Conservation (phyloP, 2,797 vertebrate genomes). For the Hydrolagus colliei region DNA sequence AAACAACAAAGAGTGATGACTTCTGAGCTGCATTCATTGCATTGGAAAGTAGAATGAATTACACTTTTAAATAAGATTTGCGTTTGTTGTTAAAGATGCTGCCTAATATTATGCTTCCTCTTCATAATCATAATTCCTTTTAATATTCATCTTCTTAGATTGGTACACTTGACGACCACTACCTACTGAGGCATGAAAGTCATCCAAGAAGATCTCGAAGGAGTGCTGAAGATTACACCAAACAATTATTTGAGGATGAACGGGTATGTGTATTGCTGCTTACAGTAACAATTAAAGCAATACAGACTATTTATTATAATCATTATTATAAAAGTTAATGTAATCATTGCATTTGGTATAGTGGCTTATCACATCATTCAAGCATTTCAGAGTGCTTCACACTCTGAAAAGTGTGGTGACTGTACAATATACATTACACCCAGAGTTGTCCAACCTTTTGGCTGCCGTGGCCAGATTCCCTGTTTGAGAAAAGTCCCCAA, state of each 20-base stretch:
- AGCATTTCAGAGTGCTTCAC: too few species aligned
- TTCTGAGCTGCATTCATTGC: too few species aligned
- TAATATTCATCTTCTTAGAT: conserved; percentile 62
- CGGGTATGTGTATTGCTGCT: conserved; percentile 59
- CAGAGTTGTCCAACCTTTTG: too few species aligned
- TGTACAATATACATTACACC: too few species aligned
- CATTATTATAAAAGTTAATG: not conserved
- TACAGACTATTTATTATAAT: not conserved
- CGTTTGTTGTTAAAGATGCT: conserved; percentile 32
- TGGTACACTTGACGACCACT: conserved; percentile 88
- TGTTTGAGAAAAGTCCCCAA: not conserved
- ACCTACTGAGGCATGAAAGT: conserved; percentile 77
- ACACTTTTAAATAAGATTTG: not conserved
- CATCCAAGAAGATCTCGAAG: conserved; percentile 81
- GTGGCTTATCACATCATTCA: too few species aligned
- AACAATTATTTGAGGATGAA: conserved; percentile 81
- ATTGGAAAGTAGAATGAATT: too few species aligned
- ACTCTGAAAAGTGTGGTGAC: too few species aligned
- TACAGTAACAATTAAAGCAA: not conserved
- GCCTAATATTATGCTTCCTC: conserved; percentile 38
- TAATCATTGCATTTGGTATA: not conserved
- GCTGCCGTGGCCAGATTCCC: not conserved
- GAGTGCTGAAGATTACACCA: conserved; percentile 76
- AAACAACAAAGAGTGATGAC: too few species aligned
- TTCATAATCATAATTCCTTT: conserved; percentile 34